Evolutionary conservation across 2,113 vertebrate species (phyloP), one percentile per base, ranked within the genome.

Genomic region (Psettodes erumei): DNA sequence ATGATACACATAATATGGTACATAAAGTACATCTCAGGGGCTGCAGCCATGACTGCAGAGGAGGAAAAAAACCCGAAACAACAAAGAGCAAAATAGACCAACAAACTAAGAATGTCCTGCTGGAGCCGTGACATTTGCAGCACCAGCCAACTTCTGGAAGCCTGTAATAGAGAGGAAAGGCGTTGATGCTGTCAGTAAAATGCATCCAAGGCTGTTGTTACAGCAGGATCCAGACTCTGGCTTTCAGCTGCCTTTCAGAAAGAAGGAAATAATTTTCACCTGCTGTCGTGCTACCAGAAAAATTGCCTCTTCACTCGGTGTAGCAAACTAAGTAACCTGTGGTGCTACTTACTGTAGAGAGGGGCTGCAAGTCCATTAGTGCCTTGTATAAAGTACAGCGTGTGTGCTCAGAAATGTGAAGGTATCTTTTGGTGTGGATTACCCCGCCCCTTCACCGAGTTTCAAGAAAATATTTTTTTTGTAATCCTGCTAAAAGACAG

Each of bases 231-330:
- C 40, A 47, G 18, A 62, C 30, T 43, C 45, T 53, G 45, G 43
- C 43, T 79, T 28, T 42, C 43, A 28, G 9, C 9, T 6, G 56
- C 66, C 56, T 30, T 68, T 32, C 25, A 25, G 13, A 47, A 59
- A 19, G 8, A 66, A 13, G 35, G 19, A 40, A 53, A 77, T 37
- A 37, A 75, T 27, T 25, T 38, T 30, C 18, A 61, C 45, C 47
- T 62, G 48, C 37, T 9, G n/a, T 42, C 25, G 3, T 38, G n/a
- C 21, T 30, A 40, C 16, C 19, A 40, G 45, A 30, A 15, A 33
- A 71, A 42, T 27, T 13, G 43, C 33, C 53, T 64, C 11, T 19
- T 58, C 58, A 19, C 32, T n/a, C 6, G 27, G 21, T 33, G 51
- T 28, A 45, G 48, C 11, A 30, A 54, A 54, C 1, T n/a, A 5